These are phyloP conservation scores for Odobenus rosmarus DNA, from an alignment of 2,113 vertebrate genomes.

Conservation along the genomic window DNA sequence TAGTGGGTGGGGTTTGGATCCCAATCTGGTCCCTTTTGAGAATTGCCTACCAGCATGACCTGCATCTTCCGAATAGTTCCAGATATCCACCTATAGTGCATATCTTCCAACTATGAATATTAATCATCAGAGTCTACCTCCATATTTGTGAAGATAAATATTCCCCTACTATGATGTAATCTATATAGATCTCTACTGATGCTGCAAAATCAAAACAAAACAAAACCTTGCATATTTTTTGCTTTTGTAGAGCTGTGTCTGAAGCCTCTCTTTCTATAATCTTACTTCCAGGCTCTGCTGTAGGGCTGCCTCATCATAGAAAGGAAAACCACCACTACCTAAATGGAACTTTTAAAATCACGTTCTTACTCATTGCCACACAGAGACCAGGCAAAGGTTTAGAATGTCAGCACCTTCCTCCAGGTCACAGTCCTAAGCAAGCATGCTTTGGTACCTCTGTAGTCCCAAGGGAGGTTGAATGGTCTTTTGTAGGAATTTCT, in stretches of 20 bases:
- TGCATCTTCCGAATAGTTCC: background rate
- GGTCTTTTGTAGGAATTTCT: background rate
- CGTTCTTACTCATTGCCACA: background rate
- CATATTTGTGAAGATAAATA: background rate
- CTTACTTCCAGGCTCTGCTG: background rate
- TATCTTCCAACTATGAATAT: background rate
- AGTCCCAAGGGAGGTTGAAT: background rate
- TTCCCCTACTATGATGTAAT: background rate
- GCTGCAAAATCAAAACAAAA: no score
- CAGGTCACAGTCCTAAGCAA: background rate
- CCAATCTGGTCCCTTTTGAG: background rate
- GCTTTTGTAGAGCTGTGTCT: slow-evolving; percentile 9
- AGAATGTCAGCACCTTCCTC: background rate
- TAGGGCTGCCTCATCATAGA: background rate
- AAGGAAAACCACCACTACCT: background rate
- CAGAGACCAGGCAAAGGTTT: background rate
- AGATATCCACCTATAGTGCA: background rate
- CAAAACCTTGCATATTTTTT: background rate
- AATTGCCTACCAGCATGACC: background rate
- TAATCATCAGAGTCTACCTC: background rate
- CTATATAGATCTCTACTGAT: background rate
- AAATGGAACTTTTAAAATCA: background rate
- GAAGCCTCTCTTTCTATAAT: background rate
- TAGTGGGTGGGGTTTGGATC: background rate
- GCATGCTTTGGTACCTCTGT: background rate